Percentiles rank a stretch among this genome's conserved stretches.
phyloP scores from a whole-genome alignment of 2,797 vertebrate species.

The Falco rusticolus region DNA sequence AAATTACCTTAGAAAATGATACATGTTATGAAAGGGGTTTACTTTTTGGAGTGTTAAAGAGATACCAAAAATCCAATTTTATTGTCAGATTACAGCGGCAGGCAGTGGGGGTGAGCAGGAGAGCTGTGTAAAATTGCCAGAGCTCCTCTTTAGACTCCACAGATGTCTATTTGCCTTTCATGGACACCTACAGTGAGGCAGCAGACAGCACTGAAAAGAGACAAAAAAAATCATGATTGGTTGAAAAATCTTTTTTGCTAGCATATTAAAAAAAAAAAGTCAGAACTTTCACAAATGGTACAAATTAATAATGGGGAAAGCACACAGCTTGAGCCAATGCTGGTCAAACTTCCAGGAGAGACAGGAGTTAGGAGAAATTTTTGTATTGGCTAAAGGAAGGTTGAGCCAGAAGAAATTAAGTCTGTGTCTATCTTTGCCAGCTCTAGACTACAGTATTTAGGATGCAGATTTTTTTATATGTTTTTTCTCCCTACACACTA shows the following conservation, averaged over 20 bases:
- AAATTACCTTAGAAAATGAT: constrained; percentile 52
- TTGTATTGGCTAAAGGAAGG: neutral
- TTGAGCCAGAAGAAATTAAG: neutral
- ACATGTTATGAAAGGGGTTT: constrained; percentile 6
- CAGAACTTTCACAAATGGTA: neutral
- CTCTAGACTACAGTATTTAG: neutral
- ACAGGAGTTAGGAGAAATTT: neutral
- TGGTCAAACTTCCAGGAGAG: neutral
- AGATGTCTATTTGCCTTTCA: neutral
- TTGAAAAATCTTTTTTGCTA: neutral
- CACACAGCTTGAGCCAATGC: neutral
- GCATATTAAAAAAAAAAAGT: neutral
- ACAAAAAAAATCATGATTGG: neutral
- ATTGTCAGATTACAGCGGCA: neutral
- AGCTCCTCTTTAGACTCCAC: neutral
- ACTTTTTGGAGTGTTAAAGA: constrained; percentile 26
- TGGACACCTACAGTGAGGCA: neutral
- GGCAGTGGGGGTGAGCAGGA: neutral
- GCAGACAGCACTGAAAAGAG: neutral
- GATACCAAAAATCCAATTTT: constrained; percentile 42
- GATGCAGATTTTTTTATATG: neutral
- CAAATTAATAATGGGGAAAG: neutral
- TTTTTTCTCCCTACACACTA: neutral
- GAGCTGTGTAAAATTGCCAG: neutral
- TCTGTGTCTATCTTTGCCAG: neutral